Conservation (phyloP, 2,797 vertebrate genomes). For the Buceros bicornis region DNA sequence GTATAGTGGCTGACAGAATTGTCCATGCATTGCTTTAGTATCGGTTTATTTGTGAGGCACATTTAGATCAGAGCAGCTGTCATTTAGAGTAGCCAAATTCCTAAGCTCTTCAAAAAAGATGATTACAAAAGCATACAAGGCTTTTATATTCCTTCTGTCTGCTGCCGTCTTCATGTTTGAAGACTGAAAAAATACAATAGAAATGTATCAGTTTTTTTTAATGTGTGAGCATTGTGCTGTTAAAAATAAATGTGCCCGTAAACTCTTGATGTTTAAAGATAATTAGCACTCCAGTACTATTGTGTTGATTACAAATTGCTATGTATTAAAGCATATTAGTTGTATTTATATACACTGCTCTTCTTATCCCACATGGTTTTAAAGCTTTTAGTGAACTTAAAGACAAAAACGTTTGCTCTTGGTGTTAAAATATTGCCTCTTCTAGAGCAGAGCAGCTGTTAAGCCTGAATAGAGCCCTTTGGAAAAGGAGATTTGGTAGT, state of each 20-base stretch:
- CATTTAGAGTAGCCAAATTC: neutral
- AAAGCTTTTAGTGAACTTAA: neutral
- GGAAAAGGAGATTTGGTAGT: neutral
- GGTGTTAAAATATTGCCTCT: neutral
- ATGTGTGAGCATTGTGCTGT: neutral
- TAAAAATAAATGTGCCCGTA: neutral
- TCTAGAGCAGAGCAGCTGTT: neutral
- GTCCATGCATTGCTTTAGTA: neutral
- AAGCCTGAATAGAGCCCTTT: neutral
- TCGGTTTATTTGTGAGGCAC: neutral
- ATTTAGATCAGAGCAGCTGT: neutral
- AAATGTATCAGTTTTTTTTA: neutral
- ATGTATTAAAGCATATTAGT: neutral
- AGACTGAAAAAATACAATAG: neutral
- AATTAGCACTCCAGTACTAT: neutral
- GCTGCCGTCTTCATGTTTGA: neutral
- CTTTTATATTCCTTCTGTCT: neutral
- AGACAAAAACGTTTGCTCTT: neutral
- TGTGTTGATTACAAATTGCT: neutral
- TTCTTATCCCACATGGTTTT: neutral
- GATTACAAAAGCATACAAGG: neutral
- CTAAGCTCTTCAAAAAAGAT: neutral
- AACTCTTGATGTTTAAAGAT: neutral
- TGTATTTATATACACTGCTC: neutral
- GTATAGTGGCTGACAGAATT: neutral